phyloP scores from a whole-genome alignment of 2,797 vertebrate genomes.

The Zenarchopterus dispar region DNA sequence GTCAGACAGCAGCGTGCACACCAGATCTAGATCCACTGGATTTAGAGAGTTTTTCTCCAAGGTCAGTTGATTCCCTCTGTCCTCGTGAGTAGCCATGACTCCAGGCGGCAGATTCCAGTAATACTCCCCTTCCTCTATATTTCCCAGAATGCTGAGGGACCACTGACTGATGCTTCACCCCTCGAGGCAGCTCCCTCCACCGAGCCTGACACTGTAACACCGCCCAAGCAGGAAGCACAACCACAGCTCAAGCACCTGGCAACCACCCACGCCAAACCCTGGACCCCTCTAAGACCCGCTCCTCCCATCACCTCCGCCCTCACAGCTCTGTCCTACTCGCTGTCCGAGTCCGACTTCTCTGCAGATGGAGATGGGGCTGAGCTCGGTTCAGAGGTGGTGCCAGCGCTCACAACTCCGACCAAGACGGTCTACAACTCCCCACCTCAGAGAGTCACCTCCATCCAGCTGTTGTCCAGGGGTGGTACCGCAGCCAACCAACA shows the following conservation, averaged over 20 bases:
- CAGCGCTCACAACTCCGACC: background rate
- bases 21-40: background rate
- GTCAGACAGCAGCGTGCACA: background rate
- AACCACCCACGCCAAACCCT: slow-evolving; percentile 27
- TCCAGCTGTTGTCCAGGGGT: background rate
- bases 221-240: slow-evolving; percentile 8
- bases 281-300: slow-evolving; percentile 46
- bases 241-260: slow-evolving; percentile 14
- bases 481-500: background rate
- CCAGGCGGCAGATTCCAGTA: background rate
- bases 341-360: slow-evolving; percentile 51
- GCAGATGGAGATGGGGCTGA: slow-evolving; percentile 42
- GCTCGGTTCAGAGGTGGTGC: background rate
- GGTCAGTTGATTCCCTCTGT: slow-evolving; percentile 36
- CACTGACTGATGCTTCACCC: background rate
- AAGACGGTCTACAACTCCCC: background rate
- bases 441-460: slow-evolving; percentile 6
- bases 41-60: slow-evolving; percentile 20
- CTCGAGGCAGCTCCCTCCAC: slow-evolving; percentile 24
- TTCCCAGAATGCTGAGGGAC: slow-evolving; percentile 20
- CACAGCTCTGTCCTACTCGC: slow-evolving; percentile 44
- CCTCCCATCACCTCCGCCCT: slow-evolving; percentile 40
- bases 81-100: background rate
- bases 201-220: slow-evolving; percentile 2
- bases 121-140: background rate